Evolutionary conservation across 2,888 invertebrate genomes (phyloP), one percentile per base, ranked within the genome.

Genomic region (Eristalis pertinax): DNA sequence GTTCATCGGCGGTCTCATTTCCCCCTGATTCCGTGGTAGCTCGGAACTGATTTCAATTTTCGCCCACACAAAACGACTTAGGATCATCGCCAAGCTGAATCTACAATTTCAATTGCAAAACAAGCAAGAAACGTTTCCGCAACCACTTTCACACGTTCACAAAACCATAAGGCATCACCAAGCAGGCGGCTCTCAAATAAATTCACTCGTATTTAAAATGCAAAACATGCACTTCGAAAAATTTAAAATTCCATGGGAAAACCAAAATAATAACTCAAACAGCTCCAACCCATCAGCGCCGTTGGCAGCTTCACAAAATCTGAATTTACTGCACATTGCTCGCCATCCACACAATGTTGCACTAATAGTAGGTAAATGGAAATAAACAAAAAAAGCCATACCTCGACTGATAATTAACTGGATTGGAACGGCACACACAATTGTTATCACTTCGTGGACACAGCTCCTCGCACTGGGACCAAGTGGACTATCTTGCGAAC

Each of bases 401-500:
- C 84, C 84, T 84, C 35, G 84, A 84, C 80, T 88, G 88, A 84
- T 84, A 88, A 88, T 74, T 80, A 29, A 76, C 24, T 60, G 60
- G n/a, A 35, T 35, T n/a, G 67, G 32, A 62, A 41, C 43, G 65
- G 69, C 32, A 84, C 76, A 62, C 32, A 84, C 76, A 62, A 24
- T 15, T 26, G 62, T 88, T 88, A 81, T 84, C 81, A 88, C 84
- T 88, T 88, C 76, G 50, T 0, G 8, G 7, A 50, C 24, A 65
- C 65, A 74, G 26, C 19, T 38, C 64, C 19, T 29, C 26, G 29
- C 24, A 78, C 70, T 38, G 26, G 15, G 62, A 22, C 35, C 60
- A 41, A 72, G 56, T 38, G 22, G n/a, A 50, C 32, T 83, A 79
- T 83, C 75, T 79, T 26, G 67, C 67, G 73, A 76, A 84, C 87